Conservation (phyloP, 2,888 invertebrate genomes). For the Rhagium mordax region DNA sequence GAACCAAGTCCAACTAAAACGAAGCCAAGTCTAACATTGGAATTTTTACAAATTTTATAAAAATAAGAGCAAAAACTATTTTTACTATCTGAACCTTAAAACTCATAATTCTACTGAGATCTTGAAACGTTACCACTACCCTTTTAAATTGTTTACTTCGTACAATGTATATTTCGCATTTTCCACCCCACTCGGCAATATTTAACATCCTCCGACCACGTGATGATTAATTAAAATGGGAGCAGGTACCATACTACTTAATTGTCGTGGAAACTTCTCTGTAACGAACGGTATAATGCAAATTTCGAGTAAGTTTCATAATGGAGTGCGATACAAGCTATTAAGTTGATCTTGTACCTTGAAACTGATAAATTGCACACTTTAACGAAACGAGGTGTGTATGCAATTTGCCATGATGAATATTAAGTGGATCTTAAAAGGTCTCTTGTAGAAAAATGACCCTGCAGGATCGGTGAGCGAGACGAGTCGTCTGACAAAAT, state of each 20-base stretch:
- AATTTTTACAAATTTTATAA: no score
- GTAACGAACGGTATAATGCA: not conserved
- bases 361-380: slow-evolving; percentile 27
- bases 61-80: no score
- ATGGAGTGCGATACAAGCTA: slow-evolving; percentile 23
- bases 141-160: no score
- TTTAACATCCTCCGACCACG: not conserved
- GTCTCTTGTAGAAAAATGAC: not conserved
- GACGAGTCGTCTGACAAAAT: not conserved
- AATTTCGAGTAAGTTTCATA: slow-evolving; percentile 7
- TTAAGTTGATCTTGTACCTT: slow-evolving; percentile 14
- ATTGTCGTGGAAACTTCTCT: slow-evolving; percentile 3
- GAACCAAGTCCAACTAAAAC: no score
- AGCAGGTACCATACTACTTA: slow-evolving; percentile 18
- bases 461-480: not conserved
- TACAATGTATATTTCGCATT: no score
- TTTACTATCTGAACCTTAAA: no score
- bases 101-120: no score
- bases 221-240: slow-evolving; percentile 9
- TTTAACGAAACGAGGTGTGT: slow-evolving; percentile 12
- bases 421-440: slow-evolving; percentile 28
- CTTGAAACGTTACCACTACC: no score
- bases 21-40: no score
- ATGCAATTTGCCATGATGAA: slow-evolving; percentile 28
- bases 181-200: not conserved